Evolutionary conservation across 2,888 invertebrate genomes (phyloP).

Genomic region (Caenorhabditis sp.): DNA sequence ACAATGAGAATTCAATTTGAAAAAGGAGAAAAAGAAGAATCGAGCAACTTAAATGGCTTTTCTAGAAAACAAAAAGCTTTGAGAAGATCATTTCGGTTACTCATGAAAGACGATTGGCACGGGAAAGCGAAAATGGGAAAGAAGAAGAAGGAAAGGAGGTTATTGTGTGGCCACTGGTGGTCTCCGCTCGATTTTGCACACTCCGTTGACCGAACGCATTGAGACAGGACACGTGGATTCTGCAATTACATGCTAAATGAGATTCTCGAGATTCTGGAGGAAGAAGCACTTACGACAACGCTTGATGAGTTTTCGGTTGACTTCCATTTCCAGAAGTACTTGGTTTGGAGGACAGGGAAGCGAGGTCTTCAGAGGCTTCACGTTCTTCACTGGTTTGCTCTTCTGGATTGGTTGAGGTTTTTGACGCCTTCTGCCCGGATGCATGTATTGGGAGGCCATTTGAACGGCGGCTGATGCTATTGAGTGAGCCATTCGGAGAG

Average conservation of each 20-base stretch:
- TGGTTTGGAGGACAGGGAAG: slow-evolving; percentile 66
- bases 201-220: slow-evolving; percentile 70
- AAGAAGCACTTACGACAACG: slow-evolving; percentile 71
- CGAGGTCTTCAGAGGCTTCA: slow-evolving; percentile 49
- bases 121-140: slow-evolving; percentile 27
- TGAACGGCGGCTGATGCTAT: slow-evolving; percentile 43
- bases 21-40: background rate
- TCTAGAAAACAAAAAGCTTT: slow-evolving; percentile 24
- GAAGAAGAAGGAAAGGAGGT: background rate
- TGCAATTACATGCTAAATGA: slow-evolving; percentile 49
- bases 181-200: slow-evolving; percentile 65
- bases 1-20: slow-evolving; percentile 32
- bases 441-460: slow-evolving; percentile 55
- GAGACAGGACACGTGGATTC: slow-evolving; percentile 69
- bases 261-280: background rate
- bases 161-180: slow-evolving; percentile 39
- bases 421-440: slow-evolving; percentile 55
- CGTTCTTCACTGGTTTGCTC: slow-evolving; percentile 57
- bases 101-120: slow-evolving; percentile 59
- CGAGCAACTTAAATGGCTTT: slow-evolving; percentile 54
- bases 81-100: slow-evolving; percentile 52
- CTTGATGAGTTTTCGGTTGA: slow-evolving; percentile 69
- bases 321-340: slow-evolving; percentile 69
- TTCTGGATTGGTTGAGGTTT: slow-evolving; percentile 34
- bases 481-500: slow-evolving; percentile 48